A percentile compares a stretch with the other conserved stretches of the same genome.
Evolutionary conservation across 2,113 vertebrate genomes (phyloP).

Genomic region (Salvelinus namaycush): DNA sequence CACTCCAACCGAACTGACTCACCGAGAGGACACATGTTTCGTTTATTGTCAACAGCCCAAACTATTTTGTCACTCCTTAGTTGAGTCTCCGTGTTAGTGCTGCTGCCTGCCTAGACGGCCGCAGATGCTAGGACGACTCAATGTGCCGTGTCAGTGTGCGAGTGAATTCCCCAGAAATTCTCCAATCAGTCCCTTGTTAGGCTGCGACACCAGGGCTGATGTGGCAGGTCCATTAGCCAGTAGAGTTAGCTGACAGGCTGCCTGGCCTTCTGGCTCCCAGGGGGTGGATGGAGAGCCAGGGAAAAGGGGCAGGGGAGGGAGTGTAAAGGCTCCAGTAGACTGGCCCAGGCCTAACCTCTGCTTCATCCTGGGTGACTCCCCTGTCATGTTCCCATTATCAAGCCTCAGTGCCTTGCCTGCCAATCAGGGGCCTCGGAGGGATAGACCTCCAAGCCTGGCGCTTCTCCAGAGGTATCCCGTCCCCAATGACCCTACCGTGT

Average conservation of each 20-base stretch:
- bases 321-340: slow-evolving; percentile 21
- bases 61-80: slow-evolving; percentile 16
- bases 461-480: neutral
- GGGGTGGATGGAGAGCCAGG: slow-evolving; percentile 13
- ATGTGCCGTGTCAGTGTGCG: slow-evolving; percentile 49
- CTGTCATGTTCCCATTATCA: slow-evolving; percentile 49
- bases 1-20: slow-evolving; percentile 26
- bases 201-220: slow-evolving; percentile 57
- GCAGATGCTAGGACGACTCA: slow-evolving; percentile 18
- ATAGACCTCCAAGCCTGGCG: neutral
- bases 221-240: slow-evolving; percentile 73
- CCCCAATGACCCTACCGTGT: neutral
- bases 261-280: slow-evolving; percentile 45
- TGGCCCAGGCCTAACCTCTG: slow-evolving; percentile 29
- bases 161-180: slow-evolving; percentile 63
- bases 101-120: slow-evolving; percentile 13
- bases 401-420: slow-evolving; percentile 25
- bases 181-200: slow-evolving; percentile 71
- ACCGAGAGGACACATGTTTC: slow-evolving; percentile 24
- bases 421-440: slow-evolving; percentile 27
- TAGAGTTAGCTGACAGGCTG: slow-evolving; percentile 59
- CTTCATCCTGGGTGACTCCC: slow-evolving; percentile 35
- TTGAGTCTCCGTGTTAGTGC: slow-evolving; percentile 14
- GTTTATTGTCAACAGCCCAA: slow-evolving; percentile 43
- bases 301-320: slow-evolving; percentile 4